Evolutionary conservation across 2,888 invertebrate species (phyloP).

Genomic region (Troides aeacus): DNA sequence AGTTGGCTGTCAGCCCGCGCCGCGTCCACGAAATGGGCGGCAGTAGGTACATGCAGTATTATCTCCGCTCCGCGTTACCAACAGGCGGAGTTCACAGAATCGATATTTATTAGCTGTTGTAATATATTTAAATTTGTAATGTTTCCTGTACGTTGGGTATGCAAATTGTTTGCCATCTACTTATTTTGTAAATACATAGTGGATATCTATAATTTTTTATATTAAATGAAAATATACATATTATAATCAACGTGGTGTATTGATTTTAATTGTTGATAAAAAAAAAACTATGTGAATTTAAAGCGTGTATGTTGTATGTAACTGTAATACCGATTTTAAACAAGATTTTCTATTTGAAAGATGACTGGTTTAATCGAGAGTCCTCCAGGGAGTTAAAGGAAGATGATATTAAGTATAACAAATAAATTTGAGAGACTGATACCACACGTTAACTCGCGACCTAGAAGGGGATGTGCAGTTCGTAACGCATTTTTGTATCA

Average conservation of each 20-base stretch:
- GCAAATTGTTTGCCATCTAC: conserved; percentile 72
- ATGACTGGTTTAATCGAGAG: too few relatives aligned
- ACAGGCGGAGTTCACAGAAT: conserved; percentile 4
- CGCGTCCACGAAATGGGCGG: conserved; percentile 6
- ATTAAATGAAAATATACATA: conserved; percentile 66
- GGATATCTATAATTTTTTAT: conserved; percentile 76
- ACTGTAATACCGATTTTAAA: too few relatives aligned
- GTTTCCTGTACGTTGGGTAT: conserved; percentile 50
- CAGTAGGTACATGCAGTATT: conserved; percentile 15
- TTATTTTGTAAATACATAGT: conserved; percentile 75
- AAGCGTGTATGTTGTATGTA: too few relatives aligned
- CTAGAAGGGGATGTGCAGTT: too few relatives aligned
- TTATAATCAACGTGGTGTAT: conserved; percentile 34
- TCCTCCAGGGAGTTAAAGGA: too few relatives aligned
- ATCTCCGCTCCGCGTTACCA: conserved; percentile 24
- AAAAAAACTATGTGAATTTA: too few relatives aligned
- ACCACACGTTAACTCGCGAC: too few relatives aligned
- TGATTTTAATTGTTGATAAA: background rate
- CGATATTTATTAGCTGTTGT: conserved; percentile 28
- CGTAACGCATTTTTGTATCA: too few relatives aligned
- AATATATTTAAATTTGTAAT: conserved; percentile 32
- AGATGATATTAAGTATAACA: too few relatives aligned
- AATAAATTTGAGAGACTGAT: too few relatives aligned
- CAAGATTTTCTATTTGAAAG: too few relatives aligned
- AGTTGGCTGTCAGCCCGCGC: conserved; percentile 13